Conservation (phyloP, 2,888 invertebrate genomes). For the Sarcophaga caerulescens region DNA sequence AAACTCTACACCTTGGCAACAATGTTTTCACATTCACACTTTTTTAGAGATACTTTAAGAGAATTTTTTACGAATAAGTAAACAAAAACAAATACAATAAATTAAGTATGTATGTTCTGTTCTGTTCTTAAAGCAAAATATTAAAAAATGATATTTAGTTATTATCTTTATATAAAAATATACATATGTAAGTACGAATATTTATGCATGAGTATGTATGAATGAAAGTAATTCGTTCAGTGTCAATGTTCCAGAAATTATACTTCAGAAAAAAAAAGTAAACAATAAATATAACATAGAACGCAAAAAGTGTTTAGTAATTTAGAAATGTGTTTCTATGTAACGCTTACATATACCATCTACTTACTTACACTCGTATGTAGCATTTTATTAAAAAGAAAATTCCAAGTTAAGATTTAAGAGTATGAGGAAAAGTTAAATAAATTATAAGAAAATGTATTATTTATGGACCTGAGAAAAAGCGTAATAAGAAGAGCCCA, state of each 20-base stretch:
- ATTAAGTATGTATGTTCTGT: background rate
- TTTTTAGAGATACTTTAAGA: background rate
- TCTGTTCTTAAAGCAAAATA: background rate
- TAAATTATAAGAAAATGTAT: too few relatives aligned
- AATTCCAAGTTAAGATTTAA: too few relatives aligned
- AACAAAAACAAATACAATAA: background rate
- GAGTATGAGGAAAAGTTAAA: too few relatives aligned
- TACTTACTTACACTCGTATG: too few relatives aligned
- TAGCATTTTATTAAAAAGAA: too few relatives aligned
- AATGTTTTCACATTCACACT: background rate
- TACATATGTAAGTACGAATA: background rate
- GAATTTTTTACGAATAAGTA: background rate
- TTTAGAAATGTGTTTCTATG: too few relatives aligned
- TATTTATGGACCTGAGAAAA: too few relatives aligned
- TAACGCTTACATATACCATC: too few relatives aligned
- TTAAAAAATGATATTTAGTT: background rate
- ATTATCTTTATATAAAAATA: background rate
- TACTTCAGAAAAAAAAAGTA: background rate
- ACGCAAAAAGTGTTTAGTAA: background rate
- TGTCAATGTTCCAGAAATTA: constrained; percentile 36
- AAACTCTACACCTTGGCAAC: constrained; percentile 20
- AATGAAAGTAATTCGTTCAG: background rate
- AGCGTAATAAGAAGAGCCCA: too few relatives aligned
- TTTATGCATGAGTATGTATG: background rate
- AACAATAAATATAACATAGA: background rate